Evolutionary conservation across 23 tunicate genomes (phyloP).

Genomic region (Oikopleura dioica): DNA sequence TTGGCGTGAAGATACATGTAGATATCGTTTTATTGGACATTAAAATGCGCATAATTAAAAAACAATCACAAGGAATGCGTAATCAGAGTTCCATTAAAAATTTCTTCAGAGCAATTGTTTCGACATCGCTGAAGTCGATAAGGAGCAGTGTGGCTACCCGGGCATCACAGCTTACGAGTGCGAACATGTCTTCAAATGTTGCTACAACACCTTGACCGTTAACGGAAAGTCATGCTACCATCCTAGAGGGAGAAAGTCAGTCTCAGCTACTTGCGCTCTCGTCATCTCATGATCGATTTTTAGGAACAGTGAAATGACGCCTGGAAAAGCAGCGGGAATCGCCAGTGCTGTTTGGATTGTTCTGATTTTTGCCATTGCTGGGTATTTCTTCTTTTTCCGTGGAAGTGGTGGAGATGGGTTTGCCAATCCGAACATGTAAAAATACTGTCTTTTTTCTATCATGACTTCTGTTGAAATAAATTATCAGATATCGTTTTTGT

Average conservation of each 20-base stretch:
- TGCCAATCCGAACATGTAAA: neutral
- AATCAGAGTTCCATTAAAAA: too few species aligned
- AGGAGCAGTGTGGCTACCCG: neutral
- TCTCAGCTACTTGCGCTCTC: neutral
- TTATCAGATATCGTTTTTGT: too few species aligned
- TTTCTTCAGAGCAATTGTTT: neutral
- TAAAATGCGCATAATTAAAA: too few species aligned
- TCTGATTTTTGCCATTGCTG: neutral
- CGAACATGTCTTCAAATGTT: neutral
- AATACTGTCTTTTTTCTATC: too few species aligned
- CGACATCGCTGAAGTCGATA: neutral
- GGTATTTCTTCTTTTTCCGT: neutral
- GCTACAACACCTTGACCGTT: neutral
- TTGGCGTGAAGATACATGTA: too few species aligned
- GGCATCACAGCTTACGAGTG: conserved; percentile 4
- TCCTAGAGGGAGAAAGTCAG: neutral
- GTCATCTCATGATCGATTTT: neutral
- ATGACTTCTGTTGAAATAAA: too few species aligned
- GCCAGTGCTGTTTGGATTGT: neutral
- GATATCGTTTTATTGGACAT: too few species aligned
- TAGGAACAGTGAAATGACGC: neutral
- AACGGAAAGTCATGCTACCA: neutral
- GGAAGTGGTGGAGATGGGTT: neutral
- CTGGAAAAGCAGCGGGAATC: neutral
- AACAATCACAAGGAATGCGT: too few species aligned